These are phyloP conservation scores for Phaethon lepturus DNA, from an alignment of 2,113 vertebrate genomes.

Conservation along the genomic window DNA sequence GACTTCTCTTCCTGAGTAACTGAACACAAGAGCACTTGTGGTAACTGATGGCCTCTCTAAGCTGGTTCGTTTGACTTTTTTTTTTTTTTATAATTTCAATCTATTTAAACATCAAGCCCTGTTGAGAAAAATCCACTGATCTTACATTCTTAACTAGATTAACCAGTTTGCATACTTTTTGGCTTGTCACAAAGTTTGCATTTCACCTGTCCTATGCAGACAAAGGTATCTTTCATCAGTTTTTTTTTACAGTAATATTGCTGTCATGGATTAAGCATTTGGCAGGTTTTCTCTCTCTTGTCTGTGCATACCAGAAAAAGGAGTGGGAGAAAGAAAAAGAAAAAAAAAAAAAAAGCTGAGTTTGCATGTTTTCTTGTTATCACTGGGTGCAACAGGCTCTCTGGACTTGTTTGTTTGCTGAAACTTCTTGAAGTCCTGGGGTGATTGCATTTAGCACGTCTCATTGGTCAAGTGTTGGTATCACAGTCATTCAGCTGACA, in stretches of 20 bases:
- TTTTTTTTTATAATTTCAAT: not conserved
- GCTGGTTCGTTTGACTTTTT: not conserved
- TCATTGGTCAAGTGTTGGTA: not conserved
- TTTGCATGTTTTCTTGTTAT: slow-evolving; percentile 5
- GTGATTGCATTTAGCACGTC: not conserved
- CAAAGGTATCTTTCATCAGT: slow-evolving; percentile 72
- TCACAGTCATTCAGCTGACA: not conserved
- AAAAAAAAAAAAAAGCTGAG: not conserved
- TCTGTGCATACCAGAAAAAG: slow-evolving; percentile 54
- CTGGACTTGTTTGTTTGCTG: not conserved
- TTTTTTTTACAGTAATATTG: slow-evolving; percentile 57
- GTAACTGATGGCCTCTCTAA: not conserved
- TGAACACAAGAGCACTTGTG: not conserved
- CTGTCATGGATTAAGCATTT: slow-evolving; percentile 72
- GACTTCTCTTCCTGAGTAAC: not conserved
- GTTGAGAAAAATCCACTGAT: slow-evolving; percentile 74
- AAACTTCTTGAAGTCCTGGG: not conserved
- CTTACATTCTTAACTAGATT: slow-evolving; percentile 81
- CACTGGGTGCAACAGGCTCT: not conserved
- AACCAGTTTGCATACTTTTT: slow-evolving; percentile 71
- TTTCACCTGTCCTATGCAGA: slow-evolving; percentile 82
- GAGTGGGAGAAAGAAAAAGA: not conserved
- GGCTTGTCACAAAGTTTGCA: slow-evolving; percentile 75
- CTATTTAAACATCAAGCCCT: not conserved
- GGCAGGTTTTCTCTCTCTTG: slow-evolving; percentile 59